Evolutionary conservation across 2,113 vertebrate genomes (phyloP), one percentile per base, ranked within the genome.

Genomic region (Dipodomys spectabilis): DNA sequence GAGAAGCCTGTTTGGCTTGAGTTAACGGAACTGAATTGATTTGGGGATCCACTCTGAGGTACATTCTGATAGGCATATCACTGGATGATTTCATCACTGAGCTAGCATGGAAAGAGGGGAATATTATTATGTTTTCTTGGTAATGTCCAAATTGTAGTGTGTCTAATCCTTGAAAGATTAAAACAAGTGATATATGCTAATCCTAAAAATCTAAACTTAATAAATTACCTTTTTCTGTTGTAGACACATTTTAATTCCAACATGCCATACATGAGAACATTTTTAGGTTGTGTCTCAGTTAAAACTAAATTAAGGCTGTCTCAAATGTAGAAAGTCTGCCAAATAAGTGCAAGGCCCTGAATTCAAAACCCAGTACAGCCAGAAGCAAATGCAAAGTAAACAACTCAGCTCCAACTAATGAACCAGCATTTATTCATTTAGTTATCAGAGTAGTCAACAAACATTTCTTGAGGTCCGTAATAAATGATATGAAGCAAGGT

Each of bases 171-270:
- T 16, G 53, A 11, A 3, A 92, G 93, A 92, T 68, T 67, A 64
- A 80, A 82, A 89, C 32, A 86, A 84, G 67, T 2, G 7, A 30
- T 92, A 65, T 45, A 5, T 10, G 65, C 25, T 94, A 69, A 80
- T 71, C 64, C 92, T 67, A 60, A 57, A 88, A 86, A 88, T 86
- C 28, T 39, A 30, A 86, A 81, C 64, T 80, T 75, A 39, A 57
- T 22, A 77, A 68, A n/a, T 69, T 71, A 75, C 32, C 28, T 68
- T 86, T 82, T 91, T 64, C 23, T 60, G 13, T 64, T 82, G 6
- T 77, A 74, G 25, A 35, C 22, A 8, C 12, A 60, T 82, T 86
- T 94, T 71, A 90, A 60, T 84, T 44, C 32, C 53, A 75, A 44
- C 18, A 28, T 84, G 67, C 25, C 60, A 12, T 30, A 49, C 7